phyloP scores from a whole-genome alignment of 2,797 vertebrate genomes.

The Chlorospingus semifuscus region DNA sequence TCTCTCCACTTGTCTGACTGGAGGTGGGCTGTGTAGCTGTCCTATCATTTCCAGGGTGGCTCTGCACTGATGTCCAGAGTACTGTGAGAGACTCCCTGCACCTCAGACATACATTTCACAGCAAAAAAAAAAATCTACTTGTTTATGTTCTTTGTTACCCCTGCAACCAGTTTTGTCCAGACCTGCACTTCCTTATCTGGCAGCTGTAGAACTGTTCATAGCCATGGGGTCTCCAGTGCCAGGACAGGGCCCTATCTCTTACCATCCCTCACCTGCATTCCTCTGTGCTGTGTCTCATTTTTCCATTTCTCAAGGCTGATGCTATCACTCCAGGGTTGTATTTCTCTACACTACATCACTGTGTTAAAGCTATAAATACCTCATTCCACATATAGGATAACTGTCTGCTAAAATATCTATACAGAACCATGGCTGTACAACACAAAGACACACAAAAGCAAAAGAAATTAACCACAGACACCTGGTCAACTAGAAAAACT shows the following conservation, averaged over 20 bases:
- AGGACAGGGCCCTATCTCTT: not conserved
- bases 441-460: not conserved
- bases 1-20: not conserved
- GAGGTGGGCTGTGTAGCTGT: not conserved
- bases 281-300: not conserved
- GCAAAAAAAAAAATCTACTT: not conserved
- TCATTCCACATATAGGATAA: not conserved
- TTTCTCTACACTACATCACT: not conserved
- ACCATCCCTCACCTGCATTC: not conserved
- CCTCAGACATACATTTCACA: not conserved
- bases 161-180: not conserved
- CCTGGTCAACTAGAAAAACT: not conserved
- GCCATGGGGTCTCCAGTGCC: accelerated
- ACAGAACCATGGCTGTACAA: not conserved
- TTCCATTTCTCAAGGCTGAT: not conserved
- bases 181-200: not conserved
- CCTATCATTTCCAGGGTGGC: not conserved
- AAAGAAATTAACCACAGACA: not conserved
- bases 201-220: not conserved
- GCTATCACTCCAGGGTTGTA: not conserved
- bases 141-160: not conserved
- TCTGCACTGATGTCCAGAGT: not conserved
- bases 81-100: not conserved
- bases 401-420: not conserved
- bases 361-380: not conserved